Conservation (phyloP, 2,113 vertebrate genomes). For the Ceratotherium simum region DNA sequence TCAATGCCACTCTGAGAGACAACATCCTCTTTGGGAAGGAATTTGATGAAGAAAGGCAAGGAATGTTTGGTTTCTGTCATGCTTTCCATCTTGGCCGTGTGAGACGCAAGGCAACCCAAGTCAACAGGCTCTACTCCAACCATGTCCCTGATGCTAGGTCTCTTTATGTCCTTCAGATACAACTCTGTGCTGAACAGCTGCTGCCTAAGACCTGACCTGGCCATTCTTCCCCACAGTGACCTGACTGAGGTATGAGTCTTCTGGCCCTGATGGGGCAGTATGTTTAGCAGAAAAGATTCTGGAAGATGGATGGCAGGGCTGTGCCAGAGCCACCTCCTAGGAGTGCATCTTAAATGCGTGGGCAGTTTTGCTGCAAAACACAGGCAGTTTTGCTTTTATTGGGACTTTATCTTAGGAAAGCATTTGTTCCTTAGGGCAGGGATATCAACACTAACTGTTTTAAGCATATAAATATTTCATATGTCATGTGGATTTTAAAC, state of each 20-base stretch:
- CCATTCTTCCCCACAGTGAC: slow-evolving; percentile 93
- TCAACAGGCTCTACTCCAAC: background rate
- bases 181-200: slow-evolving; percentile 92
- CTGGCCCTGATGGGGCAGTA: background rate
- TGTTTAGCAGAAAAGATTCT: background rate
- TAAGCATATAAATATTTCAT: background rate
- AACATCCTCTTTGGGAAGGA: slow-evolving; percentile 96
- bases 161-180: slow-evolving; percentile 87
- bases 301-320: background rate
- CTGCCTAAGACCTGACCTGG: slow-evolving; percentile 93
- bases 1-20: slow-evolving; percentile 93
- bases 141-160: background rate
- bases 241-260: slow-evolving; percentile 92
- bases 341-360: background rate
- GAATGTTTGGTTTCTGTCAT: slow-evolving; percentile 56
- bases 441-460: background rate
- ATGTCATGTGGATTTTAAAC: background rate
- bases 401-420: background rate
- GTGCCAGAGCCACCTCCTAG: background rate
- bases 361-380: background rate
- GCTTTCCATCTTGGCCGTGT: background rate
- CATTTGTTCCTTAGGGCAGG: background rate
- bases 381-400: background rate
- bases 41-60: slow-evolving; percentile 95
- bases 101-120: background rate